Evolutionary conservation across 2,797 vertebrate genomes (phyloP), one percentile per base, ranked within the genome.

Genomic region (Crax fasciolata): DNA sequence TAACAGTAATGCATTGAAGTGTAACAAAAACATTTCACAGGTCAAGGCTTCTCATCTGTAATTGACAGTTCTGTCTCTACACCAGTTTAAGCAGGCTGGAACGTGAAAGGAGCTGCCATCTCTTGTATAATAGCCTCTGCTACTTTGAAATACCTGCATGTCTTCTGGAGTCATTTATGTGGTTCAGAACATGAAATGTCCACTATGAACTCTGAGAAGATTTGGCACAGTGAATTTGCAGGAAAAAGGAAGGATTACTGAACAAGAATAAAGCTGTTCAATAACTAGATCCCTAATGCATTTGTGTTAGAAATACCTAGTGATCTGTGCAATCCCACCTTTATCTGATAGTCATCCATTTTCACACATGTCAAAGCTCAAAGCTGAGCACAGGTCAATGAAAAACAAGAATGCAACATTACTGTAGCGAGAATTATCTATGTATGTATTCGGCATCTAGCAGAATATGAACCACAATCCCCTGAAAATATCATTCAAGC

Each of bases 11-110:
- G 58, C 65, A 93, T 73, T 90, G 72, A 94, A 92, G 54, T 86
- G 63, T 88, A 93, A 95, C 82, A 91, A 75, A 89, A 75, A 46
- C 28, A 89, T 87, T 90, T 81, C 82, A 78, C 10, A 70, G 94
- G 89, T 94, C 91, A 96, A 87, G 76, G 89, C 66, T 93, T 92
- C 66, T 78, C 89, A 81, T 72, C 52, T 83, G 35, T 30, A 62
- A 91, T 30, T 54, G 46, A 73, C 57, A 85, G 70, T 35, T 90
- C 57, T 74, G 12, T 67, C 84, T 89, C 77, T 55, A 38, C 39
- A 32, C 39, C 24, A 27, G 41, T 13, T 73, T 55, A 70, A 81
- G 46, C 72, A 86, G 70, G 38, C 24, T 58, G 28, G 28, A 89
- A 85, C 19, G 38, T 0, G 8, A 72, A 85, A 65, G 21, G 19